Evolutionary conservation across 1,140 invertebrate genomes (phyloP).

Genomic region (Phthorimaea operculella): DNA sequence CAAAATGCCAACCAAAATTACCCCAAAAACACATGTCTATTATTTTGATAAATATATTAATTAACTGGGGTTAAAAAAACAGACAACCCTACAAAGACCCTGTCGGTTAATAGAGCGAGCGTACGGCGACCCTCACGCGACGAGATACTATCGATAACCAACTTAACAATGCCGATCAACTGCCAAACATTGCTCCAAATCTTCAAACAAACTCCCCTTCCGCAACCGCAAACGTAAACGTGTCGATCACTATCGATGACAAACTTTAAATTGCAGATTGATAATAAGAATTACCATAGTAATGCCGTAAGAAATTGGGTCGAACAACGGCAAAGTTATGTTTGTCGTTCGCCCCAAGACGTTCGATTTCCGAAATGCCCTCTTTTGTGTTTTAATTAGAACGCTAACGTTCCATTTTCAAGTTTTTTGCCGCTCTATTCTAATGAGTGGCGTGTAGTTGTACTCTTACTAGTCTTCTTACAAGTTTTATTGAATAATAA

Average conservation of each 20-base stretch:
- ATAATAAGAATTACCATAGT: slow-evolving; percentile 2
- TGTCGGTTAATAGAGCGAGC: slow-evolving; percentile 21
- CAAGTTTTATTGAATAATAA: background rate
- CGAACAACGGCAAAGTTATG: slow-evolving; percentile 9
- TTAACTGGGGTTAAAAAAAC: too few species aligned
- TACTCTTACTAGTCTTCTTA: too few species aligned
- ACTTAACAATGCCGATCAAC: background rate
- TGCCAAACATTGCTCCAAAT: background rate
- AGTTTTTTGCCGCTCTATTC: slow-evolving; percentile 14
- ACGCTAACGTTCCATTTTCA: slow-evolving; percentile 19
- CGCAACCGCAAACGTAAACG: background rate
- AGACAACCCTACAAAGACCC: slow-evolving; percentile 12
- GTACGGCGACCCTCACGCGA: slow-evolving; percentile 35
- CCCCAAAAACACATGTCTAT: too few species aligned
- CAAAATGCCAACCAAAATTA: too few species aligned
- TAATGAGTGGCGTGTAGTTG: background rate
- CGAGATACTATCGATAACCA: slow-evolving; percentile 9
- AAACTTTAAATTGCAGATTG: slow-evolving; percentile 30
- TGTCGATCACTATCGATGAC: slow-evolving; percentile 45
- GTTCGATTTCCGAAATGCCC: slow-evolving; percentile 34
- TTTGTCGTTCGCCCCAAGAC: slow-evolving; percentile 23
- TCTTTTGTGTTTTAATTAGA: slow-evolving; percentile 19
- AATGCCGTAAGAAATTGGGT: slow-evolving; percentile 4
- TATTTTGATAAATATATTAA: too few species aligned
- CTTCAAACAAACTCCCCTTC: background rate